Evolutionary conservation across 2,888 invertebrate genomes (phyloP), one percentile per base, ranked within the genome.

Genomic region (Serrognathus titanus): DNA sequence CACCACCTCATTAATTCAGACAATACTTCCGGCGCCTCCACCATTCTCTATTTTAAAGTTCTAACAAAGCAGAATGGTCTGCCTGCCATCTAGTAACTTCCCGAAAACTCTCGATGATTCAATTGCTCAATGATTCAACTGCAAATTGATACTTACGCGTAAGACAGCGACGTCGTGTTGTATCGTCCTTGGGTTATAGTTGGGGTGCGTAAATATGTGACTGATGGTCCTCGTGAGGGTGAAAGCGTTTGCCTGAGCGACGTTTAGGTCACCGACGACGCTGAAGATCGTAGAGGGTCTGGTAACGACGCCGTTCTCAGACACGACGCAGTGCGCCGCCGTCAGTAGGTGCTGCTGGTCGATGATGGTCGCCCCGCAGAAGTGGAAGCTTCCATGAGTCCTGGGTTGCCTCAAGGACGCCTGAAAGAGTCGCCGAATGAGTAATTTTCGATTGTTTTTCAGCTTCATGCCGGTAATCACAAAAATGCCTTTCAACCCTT

Each of bases 291-390:
- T 35, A 20, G 40, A 24, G 11, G 54, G 41, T 3, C 45, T 24
- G 11, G 52, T 43, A 3, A 54, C 45, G 10, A 10, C 39, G 31
- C 53, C 53, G 16, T 43, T 48, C 7, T 24, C 16, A 12, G 39
- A 31, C 1, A 50, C 48, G 40, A 60, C 45, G 40, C 60, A 60
- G 37, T 60, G 60, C 10, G 60, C 60, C 3, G 60, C 60, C 7
- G 58, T 55, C 8, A 60, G 40, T 3, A 60, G 41, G 20, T 58
- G 55, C 3, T 36, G 51, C 8, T 37, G 36, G 39, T 48, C 55
- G 20, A 60, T 58, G 6, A 60, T 58, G 0, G 55, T 47, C 3
- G 51, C 57, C 2, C 57, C 57, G 20, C 57, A 60, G 47, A 60
- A 57, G 35, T 54, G 55, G 12, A 16, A 46, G 16, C 53, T 45